phyloP scores from a whole-genome alignment of 2,888 invertebrate genomes.

The Pasiphila rectangulata region DNA sequence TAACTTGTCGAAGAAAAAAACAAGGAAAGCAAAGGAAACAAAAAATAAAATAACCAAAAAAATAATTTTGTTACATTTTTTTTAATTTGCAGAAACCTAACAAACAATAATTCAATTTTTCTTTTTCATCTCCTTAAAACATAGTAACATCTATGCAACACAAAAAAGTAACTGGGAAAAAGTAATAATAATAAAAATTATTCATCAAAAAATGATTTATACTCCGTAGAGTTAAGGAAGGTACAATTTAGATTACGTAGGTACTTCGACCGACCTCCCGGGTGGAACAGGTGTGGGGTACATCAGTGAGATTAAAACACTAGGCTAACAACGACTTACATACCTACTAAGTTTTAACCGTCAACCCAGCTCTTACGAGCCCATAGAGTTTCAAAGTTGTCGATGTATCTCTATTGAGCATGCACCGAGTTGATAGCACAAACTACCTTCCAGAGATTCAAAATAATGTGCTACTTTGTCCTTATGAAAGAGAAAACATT shows the following conservation, averaged over 20 bases:
- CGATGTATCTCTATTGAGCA: conserved; percentile 56
- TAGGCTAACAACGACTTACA: conserved; percentile 74
- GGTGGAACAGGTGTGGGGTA: conserved; percentile 60
- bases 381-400: conserved; percentile 40
- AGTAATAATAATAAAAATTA: conserved; percentile 62
- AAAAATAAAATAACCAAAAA: conserved; percentile 66
- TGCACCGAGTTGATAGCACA: conserved; percentile 60
- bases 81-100: conserved; percentile 82
- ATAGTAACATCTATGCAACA: conserved; percentile 82
- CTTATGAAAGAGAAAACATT: conserved; percentile 11
- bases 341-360: conserved; percentile 49
- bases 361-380: conserved; percentile 54
- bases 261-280: conserved; percentile 59
- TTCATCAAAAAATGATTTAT: conserved; percentile 68
- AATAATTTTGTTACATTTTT: conserved; percentile 77
- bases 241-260: conserved; percentile 76
- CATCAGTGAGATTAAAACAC: conserved; percentile 75
- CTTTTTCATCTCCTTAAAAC: conserved; percentile 77
- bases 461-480: conserved; percentile 46
- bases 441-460: conserved; percentile 79
- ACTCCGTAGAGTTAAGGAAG: conserved; percentile 78
- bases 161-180: conserved; percentile 78
- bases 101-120: conserved; percentile 76
- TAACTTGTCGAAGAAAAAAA: conserved; percentile 69
- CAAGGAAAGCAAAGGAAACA: conserved; percentile 41